phyloP scores from a whole-genome alignment of 2,797 vertebrate genomes.

The Stomatorhinus walkeri region DNA sequence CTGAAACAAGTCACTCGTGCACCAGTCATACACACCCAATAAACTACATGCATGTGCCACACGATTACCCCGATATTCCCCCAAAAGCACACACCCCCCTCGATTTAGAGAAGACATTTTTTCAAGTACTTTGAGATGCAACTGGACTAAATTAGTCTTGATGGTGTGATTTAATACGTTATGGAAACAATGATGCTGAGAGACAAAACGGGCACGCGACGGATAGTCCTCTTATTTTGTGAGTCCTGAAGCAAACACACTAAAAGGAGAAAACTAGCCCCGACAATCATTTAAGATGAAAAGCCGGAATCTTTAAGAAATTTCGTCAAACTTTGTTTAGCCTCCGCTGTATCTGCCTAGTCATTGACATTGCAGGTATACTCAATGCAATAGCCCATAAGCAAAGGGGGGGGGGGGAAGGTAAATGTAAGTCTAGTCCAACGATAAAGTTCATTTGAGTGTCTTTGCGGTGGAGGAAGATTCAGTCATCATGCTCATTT shows the following conservation, averaged over 20 bases:
- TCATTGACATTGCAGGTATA: background rate
- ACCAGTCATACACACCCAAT: background rate
- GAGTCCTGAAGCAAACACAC: background rate
- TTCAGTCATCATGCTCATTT: background rate
- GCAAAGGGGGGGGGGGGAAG: background rate
- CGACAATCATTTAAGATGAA: background rate
- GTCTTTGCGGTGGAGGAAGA: background rate
- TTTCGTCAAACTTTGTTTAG: background rate
- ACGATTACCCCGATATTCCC: background rate
- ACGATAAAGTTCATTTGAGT: background rate
- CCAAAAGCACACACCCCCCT: background rate
- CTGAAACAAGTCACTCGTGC: background rate
- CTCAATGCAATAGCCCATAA: background rate
- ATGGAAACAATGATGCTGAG: background rate
- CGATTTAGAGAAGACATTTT: background rate
- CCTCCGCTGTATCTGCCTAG: background rate
- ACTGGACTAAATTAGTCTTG: background rate
- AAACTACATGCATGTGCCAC: background rate
- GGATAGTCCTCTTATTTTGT: background rate
- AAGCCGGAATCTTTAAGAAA: background rate
- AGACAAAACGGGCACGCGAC: background rate
- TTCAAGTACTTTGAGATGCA: background rate
- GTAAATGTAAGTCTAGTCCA: background rate
- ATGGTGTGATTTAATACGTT: background rate
- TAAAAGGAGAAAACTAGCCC: background rate